These are phyloP conservation scores for Poecilia picta DNA, from an alignment of 2,797 vertebrate species.

Conservation along the genomic window DNA sequence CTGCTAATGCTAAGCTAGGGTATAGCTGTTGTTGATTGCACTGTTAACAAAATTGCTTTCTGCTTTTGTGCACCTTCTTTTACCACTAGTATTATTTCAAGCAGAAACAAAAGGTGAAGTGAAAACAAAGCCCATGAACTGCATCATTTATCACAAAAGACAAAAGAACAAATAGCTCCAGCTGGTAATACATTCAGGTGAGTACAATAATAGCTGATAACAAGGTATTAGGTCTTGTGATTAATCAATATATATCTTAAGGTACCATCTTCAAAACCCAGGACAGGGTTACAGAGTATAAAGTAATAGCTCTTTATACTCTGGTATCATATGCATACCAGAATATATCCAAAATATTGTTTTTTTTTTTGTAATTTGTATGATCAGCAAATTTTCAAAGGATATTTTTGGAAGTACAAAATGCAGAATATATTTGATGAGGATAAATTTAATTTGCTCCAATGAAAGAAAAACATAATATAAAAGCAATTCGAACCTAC, in stretches of 20 bases:
- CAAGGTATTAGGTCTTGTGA: conserved; percentile 32
- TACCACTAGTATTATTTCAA: background rate
- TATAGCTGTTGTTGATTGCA: no score
- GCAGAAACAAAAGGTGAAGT: background rate
- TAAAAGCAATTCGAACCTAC: background rate
- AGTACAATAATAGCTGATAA: conserved; percentile 22
- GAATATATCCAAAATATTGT: no score
- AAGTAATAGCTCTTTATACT: background rate
- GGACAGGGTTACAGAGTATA: no score
- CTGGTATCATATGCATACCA: no score
- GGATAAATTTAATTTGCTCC: background rate
- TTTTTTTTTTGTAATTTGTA: background rate
- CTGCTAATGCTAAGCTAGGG: no score
- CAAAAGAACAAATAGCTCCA: conserved; percentile 11
- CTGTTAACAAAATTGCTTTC: no score
- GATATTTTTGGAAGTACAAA: background rate
- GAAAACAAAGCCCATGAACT: background rate
- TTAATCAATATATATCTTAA: conserved; percentile 39
- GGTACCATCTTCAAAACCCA: background rate
- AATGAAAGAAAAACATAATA: background rate
- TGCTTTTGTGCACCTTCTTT: no score
- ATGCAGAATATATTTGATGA: background rate
- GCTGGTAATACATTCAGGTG: conserved; percentile 29
- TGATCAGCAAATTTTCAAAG: background rate
- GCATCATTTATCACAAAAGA: background rate